phyloP scores from a whole-genome alignment of 2,888 invertebrate genomes.

The Acleris laterana region DNA sequence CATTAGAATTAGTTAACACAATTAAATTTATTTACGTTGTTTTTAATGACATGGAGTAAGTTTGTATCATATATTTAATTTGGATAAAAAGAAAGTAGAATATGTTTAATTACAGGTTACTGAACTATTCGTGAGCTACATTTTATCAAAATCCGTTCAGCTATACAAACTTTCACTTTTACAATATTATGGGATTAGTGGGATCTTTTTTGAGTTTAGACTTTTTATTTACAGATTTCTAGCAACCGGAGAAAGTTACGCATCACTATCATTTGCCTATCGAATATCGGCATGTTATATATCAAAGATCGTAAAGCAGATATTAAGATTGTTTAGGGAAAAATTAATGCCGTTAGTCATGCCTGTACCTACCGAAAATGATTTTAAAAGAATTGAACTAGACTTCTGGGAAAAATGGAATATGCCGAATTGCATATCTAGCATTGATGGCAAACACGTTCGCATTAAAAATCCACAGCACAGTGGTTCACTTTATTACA shows the following conservation, averaged over 20 bases:
- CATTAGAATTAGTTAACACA: not conserved
- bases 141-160: too few relatives aligned
- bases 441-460: conserved; percentile 19
- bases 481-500: conserved; percentile 17
- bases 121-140: too few relatives aligned
- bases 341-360: conserved; percentile 1
- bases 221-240: not conserved
- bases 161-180: too few relatives aligned
- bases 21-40: not conserved
- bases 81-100: too few relatives aligned
- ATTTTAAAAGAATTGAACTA: not conserved
- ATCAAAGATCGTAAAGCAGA: not conserved
- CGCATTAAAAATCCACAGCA: conserved; percentile 4
- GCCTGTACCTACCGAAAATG: not conserved
- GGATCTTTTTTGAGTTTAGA: not conserved
- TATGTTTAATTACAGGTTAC: too few relatives aligned
- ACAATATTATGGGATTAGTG: too few relatives aligned
- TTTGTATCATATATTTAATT: too few relatives aligned
- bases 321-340: not conserved
- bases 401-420: conserved; percentile 18
- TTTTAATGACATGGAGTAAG: too few relatives aligned
- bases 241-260: not conserved
- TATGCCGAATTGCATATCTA: conserved; percentile 11
- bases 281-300: conserved; percentile 6
- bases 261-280: conserved; percentile 3